Percentiles rank a stretch among this genome's conserved stretches.
Evolutionary conservation across 2,113 vertebrate species (phyloP).

Genomic region (Centropus unirufus): DNA sequence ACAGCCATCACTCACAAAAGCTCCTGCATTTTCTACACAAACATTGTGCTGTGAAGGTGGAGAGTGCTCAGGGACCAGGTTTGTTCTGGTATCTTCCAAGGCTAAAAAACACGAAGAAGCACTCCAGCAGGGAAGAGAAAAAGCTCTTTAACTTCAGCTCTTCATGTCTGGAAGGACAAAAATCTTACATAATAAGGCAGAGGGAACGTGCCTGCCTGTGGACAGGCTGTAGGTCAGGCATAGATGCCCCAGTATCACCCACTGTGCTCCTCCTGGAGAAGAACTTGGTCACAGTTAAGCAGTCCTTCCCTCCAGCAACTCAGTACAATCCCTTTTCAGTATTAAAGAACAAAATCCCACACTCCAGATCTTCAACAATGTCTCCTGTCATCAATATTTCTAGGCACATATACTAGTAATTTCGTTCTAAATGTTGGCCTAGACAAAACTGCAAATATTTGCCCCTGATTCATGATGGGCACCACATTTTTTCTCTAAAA

Average conservation of each 20-base stretch:
- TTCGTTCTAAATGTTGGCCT: neutral
- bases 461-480: neutral
- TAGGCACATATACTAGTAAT: slow-evolving; percentile 20
- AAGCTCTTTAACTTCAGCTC: neutral
- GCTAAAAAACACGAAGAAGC: neutral
- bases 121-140: neutral
- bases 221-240: neutral
- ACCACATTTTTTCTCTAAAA: neutral
- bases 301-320: neutral
- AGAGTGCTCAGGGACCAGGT: slow-evolving; percentile 19
- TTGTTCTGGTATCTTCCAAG: slow-evolving; percentile 26
- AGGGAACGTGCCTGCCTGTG: neutral
- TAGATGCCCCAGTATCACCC: neutral
- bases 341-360: neutral
- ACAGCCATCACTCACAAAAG: neutral
- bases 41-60: slow-evolving; percentile 5
- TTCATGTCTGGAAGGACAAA: neutral
- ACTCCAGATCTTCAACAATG: neutral
- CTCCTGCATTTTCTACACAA: neutral
- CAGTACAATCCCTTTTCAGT: neutral
- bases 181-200: neutral
- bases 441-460: slow-evolving; percentile 40
- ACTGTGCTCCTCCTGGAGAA: neutral
- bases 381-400: slow-evolving; percentile 15
- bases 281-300: neutral